Evolutionary conservation across 53 echinoderm and acorn worm species (phyloP).

Genomic region (Pentamera pediparva): DNA sequence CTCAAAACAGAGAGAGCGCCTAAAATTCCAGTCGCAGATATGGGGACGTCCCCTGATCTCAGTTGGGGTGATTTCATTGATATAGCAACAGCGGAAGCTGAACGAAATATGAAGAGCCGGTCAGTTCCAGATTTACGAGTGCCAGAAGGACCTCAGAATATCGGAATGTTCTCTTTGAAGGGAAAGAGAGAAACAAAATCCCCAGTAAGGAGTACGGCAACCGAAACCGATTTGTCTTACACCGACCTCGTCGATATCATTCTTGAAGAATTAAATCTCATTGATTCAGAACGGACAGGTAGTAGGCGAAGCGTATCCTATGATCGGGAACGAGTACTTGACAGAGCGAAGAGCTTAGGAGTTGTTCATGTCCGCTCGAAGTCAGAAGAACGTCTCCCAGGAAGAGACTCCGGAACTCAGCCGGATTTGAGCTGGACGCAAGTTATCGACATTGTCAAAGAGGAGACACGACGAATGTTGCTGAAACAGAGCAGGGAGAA

Average conservation of each 20-base stretch:
- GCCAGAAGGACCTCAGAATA: neutral
- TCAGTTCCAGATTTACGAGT: conserved; percentile 12
- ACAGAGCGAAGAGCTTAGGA: conserved; percentile 6
- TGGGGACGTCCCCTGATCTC: conserved; percentile 43
- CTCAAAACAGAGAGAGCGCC: conserved; percentile 15
- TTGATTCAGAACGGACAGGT: neutral
- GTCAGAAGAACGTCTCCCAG: neutral
- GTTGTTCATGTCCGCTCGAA: neutral
- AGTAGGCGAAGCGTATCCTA: neutral
- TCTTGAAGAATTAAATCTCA: neutral
- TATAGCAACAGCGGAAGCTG: conserved; percentile 45
- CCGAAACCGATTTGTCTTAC: conserved; percentile 16
- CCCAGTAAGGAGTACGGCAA: neutral
- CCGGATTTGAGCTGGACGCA: conserved; percentile 45
- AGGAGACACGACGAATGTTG: conserved; percentile 37
- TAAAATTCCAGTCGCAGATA: conserved; percentile 11
- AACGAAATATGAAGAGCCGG: conserved; percentile 28
- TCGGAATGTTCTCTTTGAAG: conserved; percentile 16
- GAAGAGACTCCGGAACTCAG: conserved; percentile 30
- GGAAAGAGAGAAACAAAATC: neutral
- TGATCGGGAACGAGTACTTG: neutral
- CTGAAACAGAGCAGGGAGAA: neutral
- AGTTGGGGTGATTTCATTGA: conserved; percentile 44
- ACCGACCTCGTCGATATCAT: conserved; percentile 19
- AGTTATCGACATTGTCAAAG: conserved; percentile 31